Evolutionary conservation across 2,113 vertebrate species (phyloP), one percentile per base, ranked within the genome.

Genomic region (Caracal caracal): DNA sequence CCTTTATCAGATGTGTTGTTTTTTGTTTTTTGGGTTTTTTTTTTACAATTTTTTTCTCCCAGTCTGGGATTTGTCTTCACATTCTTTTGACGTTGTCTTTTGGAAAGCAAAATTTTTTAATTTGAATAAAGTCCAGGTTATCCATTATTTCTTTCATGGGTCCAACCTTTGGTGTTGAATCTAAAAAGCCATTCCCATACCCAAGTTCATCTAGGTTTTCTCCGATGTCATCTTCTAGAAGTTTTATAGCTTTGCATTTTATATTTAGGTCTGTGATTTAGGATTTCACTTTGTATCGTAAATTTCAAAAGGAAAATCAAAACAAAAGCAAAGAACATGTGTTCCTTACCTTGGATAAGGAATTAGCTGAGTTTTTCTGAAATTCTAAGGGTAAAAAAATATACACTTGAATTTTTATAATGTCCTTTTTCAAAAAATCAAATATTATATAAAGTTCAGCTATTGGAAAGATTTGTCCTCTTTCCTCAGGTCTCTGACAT

Each of bases 281-380:
- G 16, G 4, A 88, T 59, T 91, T 90, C 8, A 70, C 30, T 70
- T 75, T 91, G 35, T 93, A 70, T 59, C 28, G 76, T 56, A 73
- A 70, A 81, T 89, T 78, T 76, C 47, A 81, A 91, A 93, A 80
- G 4, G n/a, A 73, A 76, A 79, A 88, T 63, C 15, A 89, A 84
- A 68, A 78, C 4, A 49, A 78, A 93, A 79, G 30, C 51, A 90
- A 76, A 87, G 13, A 6, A 24, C 56, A 28, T 28, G 78, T 61
- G 1, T 17, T 82, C 9, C 40, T 86, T 17, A 11, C n/a, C 1
- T 79, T 37, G 73, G 17, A 9, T 47, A 88, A 88, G 3, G 3
- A 81, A 85, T 68, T 53, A 76, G 43, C 37, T 75, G n/a, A 73
- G 10, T 28, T 88, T 75, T 7, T 35, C 16, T 90, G 7, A 66